Evolutionary conservation across 2,888 invertebrate genomes (phyloP).

Genomic region (Shargacucullia verbasci): DNA sequence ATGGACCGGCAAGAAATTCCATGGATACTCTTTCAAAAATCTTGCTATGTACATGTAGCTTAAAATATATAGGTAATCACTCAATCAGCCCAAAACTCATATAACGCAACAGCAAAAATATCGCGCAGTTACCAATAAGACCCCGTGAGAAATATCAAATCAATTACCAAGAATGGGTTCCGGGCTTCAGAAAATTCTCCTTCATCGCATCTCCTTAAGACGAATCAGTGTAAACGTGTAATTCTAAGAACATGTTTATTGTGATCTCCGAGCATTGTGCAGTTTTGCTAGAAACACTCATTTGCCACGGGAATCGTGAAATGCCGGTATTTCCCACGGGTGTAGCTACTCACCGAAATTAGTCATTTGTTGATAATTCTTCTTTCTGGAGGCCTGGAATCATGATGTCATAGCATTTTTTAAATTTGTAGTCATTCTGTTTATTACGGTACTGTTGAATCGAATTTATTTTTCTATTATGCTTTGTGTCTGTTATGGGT

Average conservation of each 20-base stretch:
- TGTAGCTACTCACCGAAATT: conserved; percentile 17
- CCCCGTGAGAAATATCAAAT: conserved; percentile 36
- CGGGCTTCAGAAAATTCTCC: conserved; percentile 18
- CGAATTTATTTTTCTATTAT: no score
- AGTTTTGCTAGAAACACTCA: conserved; percentile 57
- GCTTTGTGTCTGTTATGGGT: no score
- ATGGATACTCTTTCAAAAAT: no score
- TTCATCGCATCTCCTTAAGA: conserved; percentile 51
- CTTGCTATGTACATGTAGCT: no score
- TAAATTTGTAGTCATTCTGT: background rate
- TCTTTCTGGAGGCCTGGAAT: conserved; percentile 24
- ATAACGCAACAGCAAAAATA: background rate
- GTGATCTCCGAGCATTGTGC: conserved; percentile 57
- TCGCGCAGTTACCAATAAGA: background rate
- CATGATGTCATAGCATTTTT: background rate
- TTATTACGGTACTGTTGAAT: no score
- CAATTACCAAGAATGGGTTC: conserved; percentile 32
- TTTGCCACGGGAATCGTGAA: conserved; percentile 42
- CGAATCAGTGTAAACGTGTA: conserved; percentile 45
- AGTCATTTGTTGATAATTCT: conserved; percentile 35
- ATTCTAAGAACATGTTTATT: conserved; percentile 56
- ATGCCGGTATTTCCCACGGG: conserved; percentile 53
- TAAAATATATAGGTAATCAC: no score
- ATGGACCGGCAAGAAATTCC: no score
- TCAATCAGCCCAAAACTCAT: no score